Percentiles rank a stretch among this genome's conserved stretches.
Evolutionary conservation across 2,888 invertebrate genomes (phyloP).

Genomic region (Eurois occulta): DNA sequence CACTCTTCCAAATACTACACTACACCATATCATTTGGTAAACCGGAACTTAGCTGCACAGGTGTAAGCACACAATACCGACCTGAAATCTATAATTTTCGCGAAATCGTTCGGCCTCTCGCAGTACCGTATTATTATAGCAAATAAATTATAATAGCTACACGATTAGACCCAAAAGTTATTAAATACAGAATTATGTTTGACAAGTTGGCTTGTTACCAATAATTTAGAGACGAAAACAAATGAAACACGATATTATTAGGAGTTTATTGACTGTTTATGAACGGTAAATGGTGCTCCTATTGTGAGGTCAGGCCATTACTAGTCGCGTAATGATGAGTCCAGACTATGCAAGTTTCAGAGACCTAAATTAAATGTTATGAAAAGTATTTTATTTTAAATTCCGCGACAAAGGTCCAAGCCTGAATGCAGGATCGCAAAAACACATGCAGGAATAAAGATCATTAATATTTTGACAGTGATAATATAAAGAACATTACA

Average conservation of each 20-base stretch:
- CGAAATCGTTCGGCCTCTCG: slow-evolving; percentile 9
- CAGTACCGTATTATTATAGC: slow-evolving; percentile 22
- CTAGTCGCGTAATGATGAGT: neutral
- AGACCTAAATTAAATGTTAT: too few species aligned
- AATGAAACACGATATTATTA: slow-evolving; percentile 1
- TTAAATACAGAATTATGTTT: slow-evolving; percentile 24
- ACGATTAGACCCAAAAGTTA: slow-evolving; percentile 20
- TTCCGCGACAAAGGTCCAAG: too few species aligned
- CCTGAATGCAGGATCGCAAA: too few species aligned
- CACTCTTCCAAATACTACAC: neutral
- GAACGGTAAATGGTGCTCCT: neutral
- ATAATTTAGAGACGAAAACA: slow-evolving; percentile 15
- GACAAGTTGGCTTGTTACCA: slow-evolving; percentile 31
- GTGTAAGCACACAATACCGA: neutral
- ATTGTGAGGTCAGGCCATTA: neutral
- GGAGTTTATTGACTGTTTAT: neutral
- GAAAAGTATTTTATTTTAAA: too few species aligned
- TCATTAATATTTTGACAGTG: too few species aligned
- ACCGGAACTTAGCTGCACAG: neutral
- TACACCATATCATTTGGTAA: neutral
- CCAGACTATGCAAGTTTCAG: too few species aligned
- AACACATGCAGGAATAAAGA: too few species aligned
- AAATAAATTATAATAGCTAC: slow-evolving; percentile 30
- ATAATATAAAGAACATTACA: too few species aligned
- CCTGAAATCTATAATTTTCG: slow-evolving; percentile 27